Evolutionary conservation across 1,140 invertebrate genomes (phyloP).

Genomic region (Cyphomyrmex costatus): DNA sequence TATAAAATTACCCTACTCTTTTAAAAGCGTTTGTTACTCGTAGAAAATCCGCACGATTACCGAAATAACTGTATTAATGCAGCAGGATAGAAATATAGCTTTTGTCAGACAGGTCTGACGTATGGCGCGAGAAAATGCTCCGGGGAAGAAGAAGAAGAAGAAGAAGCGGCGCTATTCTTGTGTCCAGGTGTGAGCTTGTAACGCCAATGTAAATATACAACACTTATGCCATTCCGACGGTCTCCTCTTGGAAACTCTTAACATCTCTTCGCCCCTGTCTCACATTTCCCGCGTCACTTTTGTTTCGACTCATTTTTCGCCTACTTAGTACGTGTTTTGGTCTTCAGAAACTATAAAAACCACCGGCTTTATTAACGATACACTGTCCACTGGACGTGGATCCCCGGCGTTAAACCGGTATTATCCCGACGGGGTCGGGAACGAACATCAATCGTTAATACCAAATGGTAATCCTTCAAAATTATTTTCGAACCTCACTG

Average conservation of each 20-base stretch:
- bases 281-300: conserved; percentile 56
- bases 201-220: conserved; percentile 79
- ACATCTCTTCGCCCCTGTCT: conserved; percentile 38
- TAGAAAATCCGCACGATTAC: background rate
- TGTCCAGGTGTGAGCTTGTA: conserved; percentile 84
- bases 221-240: conserved; percentile 74
- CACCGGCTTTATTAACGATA: conserved; percentile 40
- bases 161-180: conserved; percentile 81
- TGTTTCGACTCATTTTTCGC: conserved; percentile 66
- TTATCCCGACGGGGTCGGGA: conserved; percentile 7
- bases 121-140: conserved; percentile 67
- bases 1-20: too few species aligned
- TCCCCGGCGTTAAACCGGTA: background rate
- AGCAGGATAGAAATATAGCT: conserved; percentile 41
- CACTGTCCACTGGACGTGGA: background rate
- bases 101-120: conserved; percentile 70
- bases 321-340: conserved; percentile 42
- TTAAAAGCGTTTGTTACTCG: background rate
- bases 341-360: conserved; percentile 43
- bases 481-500: conserved; percentile 20
- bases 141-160: conserved; percentile 55
- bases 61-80: conserved; percentile 33
- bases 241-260: conserved; percentile 78
- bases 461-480: conserved; percentile 8
- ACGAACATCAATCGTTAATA: conserved; percentile 20